Conservation (phyloP, 35 echinoderm and acorn worm genomes). For the Lytechinus variegatus region DNA sequence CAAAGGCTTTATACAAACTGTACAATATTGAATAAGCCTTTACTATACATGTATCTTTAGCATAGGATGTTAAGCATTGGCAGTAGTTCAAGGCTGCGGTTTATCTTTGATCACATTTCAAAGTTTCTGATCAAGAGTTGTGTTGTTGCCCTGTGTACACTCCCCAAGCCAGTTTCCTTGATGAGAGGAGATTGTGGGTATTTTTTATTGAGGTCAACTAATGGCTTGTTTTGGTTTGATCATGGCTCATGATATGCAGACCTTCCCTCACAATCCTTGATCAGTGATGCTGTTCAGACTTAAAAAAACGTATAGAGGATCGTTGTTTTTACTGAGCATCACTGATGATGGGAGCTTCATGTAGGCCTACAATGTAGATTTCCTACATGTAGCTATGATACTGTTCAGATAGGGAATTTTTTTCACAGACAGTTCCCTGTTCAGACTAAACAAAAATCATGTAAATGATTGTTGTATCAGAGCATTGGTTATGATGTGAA, state of each 20-base stretch:
- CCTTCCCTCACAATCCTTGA: background rate
- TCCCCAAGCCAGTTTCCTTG: background rate
- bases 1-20: too few relatives aligned
- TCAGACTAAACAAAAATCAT: background rate
- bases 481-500: too few relatives aligned
- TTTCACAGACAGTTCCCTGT: too few relatives aligned
- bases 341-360: too few relatives aligned
- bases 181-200: conserved; percentile 8
- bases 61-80: background rate
- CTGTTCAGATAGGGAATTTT: too few relatives aligned
- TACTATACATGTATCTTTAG: background rate
- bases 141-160: background rate
- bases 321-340: too few relatives aligned
- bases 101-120: background rate
- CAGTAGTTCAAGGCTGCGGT: background rate
- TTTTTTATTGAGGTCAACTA: conserved; percentile 14
- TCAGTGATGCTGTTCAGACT: background rate
- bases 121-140: background rate
- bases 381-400: too few relatives aligned
- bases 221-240: background rate
- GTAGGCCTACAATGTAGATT: too few relatives aligned
- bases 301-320: too few relatives aligned
- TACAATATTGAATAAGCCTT: background rate
- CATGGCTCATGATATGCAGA: background rate
- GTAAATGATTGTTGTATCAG: background rate